A percentile compares a stretch with the other conserved stretches of the same genome.
Conservation (phyloP, 2,888 invertebrate genomes). For the Nomada hirtipes region DNA sequence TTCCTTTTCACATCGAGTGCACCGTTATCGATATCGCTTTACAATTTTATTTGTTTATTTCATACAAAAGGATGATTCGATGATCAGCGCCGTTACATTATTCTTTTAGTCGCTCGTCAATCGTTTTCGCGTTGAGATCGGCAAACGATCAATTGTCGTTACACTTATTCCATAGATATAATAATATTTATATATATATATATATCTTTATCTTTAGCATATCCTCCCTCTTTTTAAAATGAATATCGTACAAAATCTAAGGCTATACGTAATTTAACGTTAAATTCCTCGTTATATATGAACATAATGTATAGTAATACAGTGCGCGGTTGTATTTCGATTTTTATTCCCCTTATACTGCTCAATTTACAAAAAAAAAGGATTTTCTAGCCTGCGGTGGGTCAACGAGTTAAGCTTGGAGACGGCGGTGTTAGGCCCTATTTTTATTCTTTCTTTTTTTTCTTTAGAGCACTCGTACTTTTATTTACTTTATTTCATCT, state of each 20-base stretch:
- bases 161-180: constrained; percentile 59
- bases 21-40: constrained; percentile 71
- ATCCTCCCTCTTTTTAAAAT: constrained; percentile 56
- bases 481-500: neutral
- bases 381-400: constrained; percentile 38
- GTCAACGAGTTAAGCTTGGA: constrained; percentile 42
- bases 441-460: neutral
- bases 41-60: constrained; percentile 57
- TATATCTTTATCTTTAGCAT: constrained; percentile 60
- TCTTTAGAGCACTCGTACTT: neutral
- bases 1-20: constrained; percentile 75
- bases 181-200: constrained; percentile 51
- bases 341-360: constrained; percentile 28
- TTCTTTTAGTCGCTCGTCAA: constrained; percentile 28
- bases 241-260: constrained; percentile 78
- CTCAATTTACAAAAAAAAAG: constrained; percentile 61
- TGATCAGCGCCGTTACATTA: constrained; percentile 59
- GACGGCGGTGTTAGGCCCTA: constrained; percentile 63
- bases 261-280: constrained; percentile 69
- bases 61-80: constrained; percentile 72
- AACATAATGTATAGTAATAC: constrained; percentile 64
- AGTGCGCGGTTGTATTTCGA: constrained; percentile 46
- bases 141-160: constrained; percentile 57
- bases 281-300: constrained; percentile 61
- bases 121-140: constrained; percentile 16